phyloP scores from a whole-genome alignment of 37 sponge, comb jelly and placozoan species.

The Oopsacas minuta region DNA sequence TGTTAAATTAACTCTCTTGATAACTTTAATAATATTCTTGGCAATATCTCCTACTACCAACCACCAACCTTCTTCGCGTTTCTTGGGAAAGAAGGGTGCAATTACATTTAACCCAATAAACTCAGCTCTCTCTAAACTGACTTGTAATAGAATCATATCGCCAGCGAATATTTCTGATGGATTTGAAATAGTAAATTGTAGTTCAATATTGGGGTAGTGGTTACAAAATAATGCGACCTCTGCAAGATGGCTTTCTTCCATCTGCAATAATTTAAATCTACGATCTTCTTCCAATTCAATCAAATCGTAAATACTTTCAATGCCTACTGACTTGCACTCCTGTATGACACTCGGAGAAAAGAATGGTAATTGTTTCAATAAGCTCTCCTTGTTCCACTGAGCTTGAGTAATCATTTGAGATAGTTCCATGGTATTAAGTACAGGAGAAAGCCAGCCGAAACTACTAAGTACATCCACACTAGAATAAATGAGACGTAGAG shows the following conservation, averaged over 20 bases:
- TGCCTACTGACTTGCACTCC: conserved; percentile 50
- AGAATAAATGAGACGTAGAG: conserved; percentile 73
- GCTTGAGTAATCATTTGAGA: conserved; percentile 98
- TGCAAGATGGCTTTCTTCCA: conserved; percentile 57
- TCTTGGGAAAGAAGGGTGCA: conserved; percentile 95
- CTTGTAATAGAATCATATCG: conserved; percentile 44
- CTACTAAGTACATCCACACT: conserved; percentile 99
- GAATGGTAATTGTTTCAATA: conserved; percentile 97
- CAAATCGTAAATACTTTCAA: conserved; percentile 92
- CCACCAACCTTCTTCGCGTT: conserved; percentile 99
- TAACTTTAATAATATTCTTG: conserved; percentile 21
- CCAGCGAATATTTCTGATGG: conserved; percentile 33
- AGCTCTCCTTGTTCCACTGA: conserved; percentile 95
- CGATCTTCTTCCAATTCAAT: conserved; percentile 96
- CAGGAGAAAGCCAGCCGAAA: conserved; percentile 91
- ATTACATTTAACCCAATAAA: conserved; percentile 77
- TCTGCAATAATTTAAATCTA: conserved; percentile 52
- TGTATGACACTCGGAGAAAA: conserved; percentile 83
- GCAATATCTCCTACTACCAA: conserved; percentile 73
- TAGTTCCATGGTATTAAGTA: conserved; percentile 93
- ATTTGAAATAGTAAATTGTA: conserved; percentile 1
- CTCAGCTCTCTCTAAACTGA: conserved; percentile 82
- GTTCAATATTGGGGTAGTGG: conserved; percentile 94
- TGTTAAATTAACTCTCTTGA: conserved; percentile 86
- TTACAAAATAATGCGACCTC: conserved; percentile 94